Evolutionary conservation across 2,888 invertebrate species (phyloP), one percentile per base, ranked within the genome.

Genomic region (Dexiosoma caninum): DNA sequence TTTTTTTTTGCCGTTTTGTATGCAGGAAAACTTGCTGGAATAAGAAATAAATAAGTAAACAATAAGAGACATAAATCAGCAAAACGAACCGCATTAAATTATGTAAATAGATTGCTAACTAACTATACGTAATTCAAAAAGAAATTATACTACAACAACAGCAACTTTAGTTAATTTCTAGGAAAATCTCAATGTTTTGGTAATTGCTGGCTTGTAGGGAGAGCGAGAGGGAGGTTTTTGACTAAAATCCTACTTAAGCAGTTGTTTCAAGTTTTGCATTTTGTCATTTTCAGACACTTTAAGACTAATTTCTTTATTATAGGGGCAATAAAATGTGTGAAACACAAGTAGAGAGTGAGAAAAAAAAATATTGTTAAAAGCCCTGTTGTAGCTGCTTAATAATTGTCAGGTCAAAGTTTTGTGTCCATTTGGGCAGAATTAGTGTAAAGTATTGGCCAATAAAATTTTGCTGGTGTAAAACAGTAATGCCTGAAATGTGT

Each of bases 171-270:
- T 23, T 37, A 37, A 10, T 37, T 49, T 62, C n/a, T 32, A n/a
- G 14, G 5, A 2, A 35, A 23, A 35, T 5, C 27, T 14, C 49
- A 23, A 10, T 14, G 10, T 14, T 42, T 32, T n/a, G 7, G 9
- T 5, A 44, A 3, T 14, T 30, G 7, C 3, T 19, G 27, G 42
- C 9, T 32, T 16, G 7, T 21, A 21, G 19, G 12, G 27, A 51
- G 8, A 21, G 14, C 46, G n/a, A 4, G 14, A 21, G 19, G 12
- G 27, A 51, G 8, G 23, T 27, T 62, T 55, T 62, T 12, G 23
- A n/a, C 27, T 16, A 44, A 37, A 44, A 78, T 46, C 49, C 46
- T 60, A 62, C 62, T 74, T 74, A 74, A 44, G 46, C 72, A 62
- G 67, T 74, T 69, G 7, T 53, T 19, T 4, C 32, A 66, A 37